These are phyloP conservation scores for Hemithea aestivaria DNA, from an alignment of 2,888 invertebrate species.

Conservation along the genomic window DNA sequence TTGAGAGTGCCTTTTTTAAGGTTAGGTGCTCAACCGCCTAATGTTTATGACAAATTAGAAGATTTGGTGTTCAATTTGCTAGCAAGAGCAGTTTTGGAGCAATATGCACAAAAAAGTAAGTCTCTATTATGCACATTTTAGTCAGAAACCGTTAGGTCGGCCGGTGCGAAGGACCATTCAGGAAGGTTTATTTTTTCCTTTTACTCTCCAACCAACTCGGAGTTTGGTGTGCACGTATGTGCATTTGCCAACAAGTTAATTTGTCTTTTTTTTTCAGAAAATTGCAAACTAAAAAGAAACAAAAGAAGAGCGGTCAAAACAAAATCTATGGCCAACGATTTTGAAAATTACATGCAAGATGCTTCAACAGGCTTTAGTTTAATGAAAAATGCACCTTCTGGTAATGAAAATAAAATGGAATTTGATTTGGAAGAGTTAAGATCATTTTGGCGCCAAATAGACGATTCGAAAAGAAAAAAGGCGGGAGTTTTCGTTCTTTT, in stretches of 20 bases:
- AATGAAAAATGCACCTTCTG: slow-evolving; percentile 20
- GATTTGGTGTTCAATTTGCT: slow-evolving; percentile 74
- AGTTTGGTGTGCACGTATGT: too few relatives aligned
- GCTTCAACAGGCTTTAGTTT: slow-evolving; percentile 49
- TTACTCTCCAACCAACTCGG: too few relatives aligned
- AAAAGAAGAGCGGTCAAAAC: slow-evolving; percentile 63
- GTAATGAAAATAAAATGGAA: slow-evolving; percentile 8
- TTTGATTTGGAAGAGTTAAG: slow-evolving; percentile 45
- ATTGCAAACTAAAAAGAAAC: slow-evolving; percentile 58
- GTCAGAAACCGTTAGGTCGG: neutral
- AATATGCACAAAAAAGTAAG: slow-evolving; percentile 79
- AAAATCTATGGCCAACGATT: slow-evolving; percentile 45
- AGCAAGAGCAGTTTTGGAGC: slow-evolving; percentile 81
- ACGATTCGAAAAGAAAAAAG: slow-evolving; percentile 38
- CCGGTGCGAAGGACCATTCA: slow-evolving; percentile 6
- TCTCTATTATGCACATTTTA: slow-evolving; percentile 16
- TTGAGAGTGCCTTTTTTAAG: slow-evolving; percentile 84
- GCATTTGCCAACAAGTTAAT: too few relatives aligned
- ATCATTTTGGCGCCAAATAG: slow-evolving; percentile 48
- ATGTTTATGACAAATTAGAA: slow-evolving; percentile 71
- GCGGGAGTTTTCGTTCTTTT: slow-evolving; percentile 56
- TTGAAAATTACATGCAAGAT: slow-evolving; percentile 49
- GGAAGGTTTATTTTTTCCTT: too few relatives aligned
- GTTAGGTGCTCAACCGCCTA: slow-evolving; percentile 84
- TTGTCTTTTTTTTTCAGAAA: slow-evolving; percentile 59